Evolutionary conservation across 2,113 vertebrate genomes (phyloP), one percentile per base, ranked within the genome.

Genomic region (Pungitius pungitius): DNA sequence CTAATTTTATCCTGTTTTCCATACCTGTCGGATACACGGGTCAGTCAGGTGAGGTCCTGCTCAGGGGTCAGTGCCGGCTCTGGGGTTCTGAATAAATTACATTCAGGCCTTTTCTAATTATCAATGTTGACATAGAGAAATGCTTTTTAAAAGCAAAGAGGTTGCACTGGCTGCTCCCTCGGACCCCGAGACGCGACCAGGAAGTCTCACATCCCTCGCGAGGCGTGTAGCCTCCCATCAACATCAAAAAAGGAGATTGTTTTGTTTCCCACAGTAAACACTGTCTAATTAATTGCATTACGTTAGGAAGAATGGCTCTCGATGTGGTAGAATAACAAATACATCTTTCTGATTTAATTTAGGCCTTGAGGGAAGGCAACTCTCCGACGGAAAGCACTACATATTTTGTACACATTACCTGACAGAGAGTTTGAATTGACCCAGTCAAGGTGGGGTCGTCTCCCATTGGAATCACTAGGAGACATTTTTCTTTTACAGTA

Each of bases 231-330:
- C 54, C 73, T 80, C 69, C 79, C 74, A 82, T 86, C 86, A 82
- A 54, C 76, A 82, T 90, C 77, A 81, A 78, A 30, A 83, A 83
- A 64, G 33, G 55, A 75, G 66, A 86, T 92, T 86, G 83, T 84
- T 87, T 83, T 88, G 55, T 89, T 85, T 72, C 73, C n/a, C 76
- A 71, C 74, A 57, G 72, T 86, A 86, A 90, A 88, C 80, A 81
- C 64, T 37, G 73, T 77, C 78, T 85, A 89, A 90, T 89, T 85
- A 85, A 88, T 80, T 84, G 70, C 73, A 89, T 87, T 85, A 86
- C 47, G 27, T 80, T 69, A n/a, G n/a, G 57, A 83, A 83, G 78
- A 84, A 80, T 43, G n/a, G 45, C 37, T 85, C 65, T 72, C 60
- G 66, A 18, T 80, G 66, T 82, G 81, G 89, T 69, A 73, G 42